These are phyloP conservation scores for Phorcus lineatus DNA, from an alignment of 2,888 invertebrate genomes.

Conservation along the genomic window DNA sequence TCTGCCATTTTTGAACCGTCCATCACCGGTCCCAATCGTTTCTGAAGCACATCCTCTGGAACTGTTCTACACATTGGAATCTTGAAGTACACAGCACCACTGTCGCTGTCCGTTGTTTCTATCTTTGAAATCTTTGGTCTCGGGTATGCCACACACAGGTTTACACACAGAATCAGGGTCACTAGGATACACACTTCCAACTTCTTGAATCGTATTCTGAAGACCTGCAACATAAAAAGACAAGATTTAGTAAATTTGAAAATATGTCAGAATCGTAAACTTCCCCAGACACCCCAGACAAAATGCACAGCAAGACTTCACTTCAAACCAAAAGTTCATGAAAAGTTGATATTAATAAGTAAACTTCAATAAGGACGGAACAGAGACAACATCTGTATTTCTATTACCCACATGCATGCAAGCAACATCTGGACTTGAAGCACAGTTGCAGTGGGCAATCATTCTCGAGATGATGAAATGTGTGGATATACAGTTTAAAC, in stretches of 20 bases:
- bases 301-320: not conserved
- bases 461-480: no score
- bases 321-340: not conserved
- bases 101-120: constrained; percentile 34
- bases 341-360: not conserved
- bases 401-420: not conserved
- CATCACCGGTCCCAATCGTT: constrained; percentile 54
- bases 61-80: constrained; percentile 52
- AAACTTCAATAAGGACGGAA: not conserved
- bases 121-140: constrained; percentile 40
- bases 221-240: not conserved
- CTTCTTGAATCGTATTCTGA: not conserved
- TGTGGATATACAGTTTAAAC: no score
- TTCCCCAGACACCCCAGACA: no score
- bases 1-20: constrained; percentile 60
- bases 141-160: constrained; percentile 45
- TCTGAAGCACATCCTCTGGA: constrained; percentile 48
- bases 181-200: constrained; percentile 34
- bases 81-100: constrained; percentile 39
- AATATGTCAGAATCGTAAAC: not conserved
- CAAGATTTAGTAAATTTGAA: not conserved
- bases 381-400: not conserved
- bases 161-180: constrained; percentile 44
- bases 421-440: no score
- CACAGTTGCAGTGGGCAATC: no score